Conservation (phyloP, 2,888 invertebrate species). For the Eupeodes luniger region DNA sequence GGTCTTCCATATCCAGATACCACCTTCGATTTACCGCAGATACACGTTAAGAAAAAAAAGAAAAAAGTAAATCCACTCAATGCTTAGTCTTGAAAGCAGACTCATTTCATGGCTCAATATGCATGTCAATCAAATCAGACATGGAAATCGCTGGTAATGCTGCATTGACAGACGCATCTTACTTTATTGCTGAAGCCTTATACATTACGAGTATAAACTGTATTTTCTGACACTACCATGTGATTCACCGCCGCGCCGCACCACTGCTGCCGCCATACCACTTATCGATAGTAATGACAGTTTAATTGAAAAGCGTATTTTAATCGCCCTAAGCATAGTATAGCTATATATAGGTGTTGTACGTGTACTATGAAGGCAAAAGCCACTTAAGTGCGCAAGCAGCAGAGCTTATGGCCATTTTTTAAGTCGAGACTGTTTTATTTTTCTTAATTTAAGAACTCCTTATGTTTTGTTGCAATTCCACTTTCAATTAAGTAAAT, state of each 20-base stretch:
- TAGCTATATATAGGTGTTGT: not conserved
- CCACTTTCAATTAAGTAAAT: slow-evolving; percentile 55
- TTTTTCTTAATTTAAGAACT: slow-evolving; percentile 4
- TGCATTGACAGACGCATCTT: slow-evolving; percentile 65
- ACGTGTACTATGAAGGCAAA: not conserved
- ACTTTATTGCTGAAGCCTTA: slow-evolving; percentile 19
- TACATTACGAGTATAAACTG: not conserved
- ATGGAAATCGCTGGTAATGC: slow-evolving; percentile 53
- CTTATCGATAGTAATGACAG: slow-evolving; percentile 69
- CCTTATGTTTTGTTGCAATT: slow-evolving; percentile 34
- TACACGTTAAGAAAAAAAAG: not conserved
- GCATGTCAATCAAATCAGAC: slow-evolving; percentile 62
- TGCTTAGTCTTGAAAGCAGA: not conserved
- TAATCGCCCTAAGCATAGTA: slow-evolving; percentile 55
- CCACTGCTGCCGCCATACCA: slow-evolving; percentile 30
- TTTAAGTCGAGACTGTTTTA: slow-evolving; percentile 1
- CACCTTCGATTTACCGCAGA: not conserved
- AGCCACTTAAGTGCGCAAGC: slow-evolving; percentile 56
- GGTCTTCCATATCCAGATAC: too few species aligned
- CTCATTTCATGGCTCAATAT: slow-evolving; percentile 57
- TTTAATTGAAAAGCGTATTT: slow-evolving; percentile 73
- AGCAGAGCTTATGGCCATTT: slow-evolving; percentile 30
- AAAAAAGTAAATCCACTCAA: not conserved
- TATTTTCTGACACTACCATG: slow-evolving; percentile 1
- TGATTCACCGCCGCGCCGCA: slow-evolving; percentile 24